These are phyloP conservation scores for Melanotaenia maccullochi DNA, from an alignment of 2,797 vertebrate genomes.

Conservation along the genomic window DNA sequence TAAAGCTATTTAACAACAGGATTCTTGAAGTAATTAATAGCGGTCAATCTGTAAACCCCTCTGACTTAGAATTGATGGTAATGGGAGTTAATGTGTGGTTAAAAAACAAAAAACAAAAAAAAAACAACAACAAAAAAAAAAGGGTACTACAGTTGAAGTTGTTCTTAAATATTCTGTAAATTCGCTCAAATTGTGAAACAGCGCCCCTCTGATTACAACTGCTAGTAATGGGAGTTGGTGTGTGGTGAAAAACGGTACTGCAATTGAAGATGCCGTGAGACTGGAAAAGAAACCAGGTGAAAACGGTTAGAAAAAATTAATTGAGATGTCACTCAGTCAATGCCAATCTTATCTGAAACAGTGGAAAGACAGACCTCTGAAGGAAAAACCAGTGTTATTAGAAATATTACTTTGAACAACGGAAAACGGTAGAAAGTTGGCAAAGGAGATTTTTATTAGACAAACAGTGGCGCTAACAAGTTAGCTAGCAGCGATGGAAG, in stretches of 20 bases:
- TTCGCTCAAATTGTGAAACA: neutral
- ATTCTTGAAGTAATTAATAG: too few relatives aligned
- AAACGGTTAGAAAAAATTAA: neutral
- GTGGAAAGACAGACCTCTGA: fast-evolving
- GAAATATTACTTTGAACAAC: neutral
- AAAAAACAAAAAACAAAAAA: too few relatives aligned
- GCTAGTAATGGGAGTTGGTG: neutral
- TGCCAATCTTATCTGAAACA: neutral
- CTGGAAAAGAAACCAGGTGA: neutral
- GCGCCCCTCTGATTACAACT: neutral
- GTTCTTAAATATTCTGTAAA: too few relatives aligned
- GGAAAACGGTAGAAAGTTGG: too few relatives aligned
- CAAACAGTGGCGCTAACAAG: neutral
- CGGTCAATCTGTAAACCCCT: too few relatives aligned
- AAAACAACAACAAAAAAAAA: too few relatives aligned
- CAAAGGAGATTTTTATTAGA: neutral
- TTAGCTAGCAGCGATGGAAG: neutral
- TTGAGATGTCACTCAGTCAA: fast-evolving
- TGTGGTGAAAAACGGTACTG: constrained; percentile 10
- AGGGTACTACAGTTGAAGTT: too few relatives aligned
- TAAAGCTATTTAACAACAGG: too few relatives aligned
- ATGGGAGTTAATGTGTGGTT: too few relatives aligned
- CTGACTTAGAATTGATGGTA: too few relatives aligned
- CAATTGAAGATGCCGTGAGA: neutral
- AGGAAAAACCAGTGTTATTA: neutral